Evolutionary conservation across 2,888 invertebrate species (phyloP), one percentile per base, ranked within the genome.

Genomic region (Sminthurides aquaticus): DNA sequence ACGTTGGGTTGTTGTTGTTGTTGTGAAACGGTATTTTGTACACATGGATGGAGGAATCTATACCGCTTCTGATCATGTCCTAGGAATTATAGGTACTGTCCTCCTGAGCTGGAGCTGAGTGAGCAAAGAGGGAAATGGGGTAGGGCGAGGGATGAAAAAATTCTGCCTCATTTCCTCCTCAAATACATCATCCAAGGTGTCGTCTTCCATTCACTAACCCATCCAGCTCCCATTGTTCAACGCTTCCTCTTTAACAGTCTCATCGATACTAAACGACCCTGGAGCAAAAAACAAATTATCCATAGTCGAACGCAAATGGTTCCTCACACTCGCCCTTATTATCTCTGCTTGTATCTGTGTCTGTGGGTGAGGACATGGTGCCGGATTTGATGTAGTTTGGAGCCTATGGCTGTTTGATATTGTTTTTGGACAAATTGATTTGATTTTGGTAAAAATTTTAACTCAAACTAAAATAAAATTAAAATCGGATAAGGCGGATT

Each of bases 151-250:
- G 24, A 18, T 18, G 48, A 52, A 63, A 63, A 63, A 64, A 58
- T 25, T 58, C 52, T 24, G 49, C 52, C 64, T 64, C 64, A 64
- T 59, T 64, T 64, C 64, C 64, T 64, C 58, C 64, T 64, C 49
- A 58, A 64, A 58, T 58, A 58, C 58, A 57, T 64, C 64, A 64
- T 58, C 34, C 34, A 57, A 58, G 24, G 22, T 64, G 58, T 64
- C 64, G 27, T 60, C 22, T 27, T 27, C 8, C 20, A 26, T 29
- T 20, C 52, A 52, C 24, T 26, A 43, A 20, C 49, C 49, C 27
- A 62, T n/a, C 56, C 55, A 25, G n/a, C 61, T 62, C 60, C 43
- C 20, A 15, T 57, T 34, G 43, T 34, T 34, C 43, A 5, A 5
- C 43, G 43, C 15, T 34, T 34, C 43, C 43, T 34, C 43, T 34